These are phyloP conservation scores for Murina feae DNA, from an alignment of 2,113 vertebrate genomes.

Conservation along the genomic window DNA sequence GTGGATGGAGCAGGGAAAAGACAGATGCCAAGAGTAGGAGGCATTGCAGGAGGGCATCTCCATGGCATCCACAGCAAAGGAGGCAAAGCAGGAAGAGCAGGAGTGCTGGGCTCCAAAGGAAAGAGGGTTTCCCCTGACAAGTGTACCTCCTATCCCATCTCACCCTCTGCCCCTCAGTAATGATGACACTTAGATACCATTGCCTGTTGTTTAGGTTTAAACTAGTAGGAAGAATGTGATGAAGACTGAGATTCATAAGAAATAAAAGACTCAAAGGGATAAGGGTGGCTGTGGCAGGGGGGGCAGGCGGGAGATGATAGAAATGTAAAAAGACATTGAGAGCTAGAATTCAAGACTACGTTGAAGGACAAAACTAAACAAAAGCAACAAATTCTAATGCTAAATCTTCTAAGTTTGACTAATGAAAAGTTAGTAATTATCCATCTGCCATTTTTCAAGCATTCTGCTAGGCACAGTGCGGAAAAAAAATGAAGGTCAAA, in stretches of 20 bases:
- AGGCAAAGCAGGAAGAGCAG: not conserved
- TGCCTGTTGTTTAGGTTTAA: not conserved
- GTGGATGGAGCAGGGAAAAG: not conserved
- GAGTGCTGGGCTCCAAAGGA: not conserved
- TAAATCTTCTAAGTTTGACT: not conserved
- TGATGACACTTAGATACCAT: not conserved
- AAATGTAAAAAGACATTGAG: not conserved
- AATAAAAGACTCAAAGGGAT: not conserved
- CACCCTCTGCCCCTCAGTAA: not conserved
- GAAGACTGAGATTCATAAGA: not conserved
- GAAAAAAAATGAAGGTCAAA: not conserved
- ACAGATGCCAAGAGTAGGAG: not conserved
- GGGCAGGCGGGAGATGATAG: not conserved
- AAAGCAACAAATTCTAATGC: not conserved
- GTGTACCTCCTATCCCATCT: not conserved
- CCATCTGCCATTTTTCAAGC: not conserved
- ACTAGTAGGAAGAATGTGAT: not conserved
- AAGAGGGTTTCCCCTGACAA: not conserved
- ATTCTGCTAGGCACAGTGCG: not conserved
- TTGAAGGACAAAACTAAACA: not conserved
- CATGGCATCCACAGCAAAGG: not conserved
- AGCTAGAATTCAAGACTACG: not conserved
- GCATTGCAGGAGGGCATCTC: not conserved
- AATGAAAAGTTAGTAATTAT: not conserved
- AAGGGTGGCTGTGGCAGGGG: too few relatives aligned